Conservation (phyloP, 2,888 invertebrate genomes). For the Eulithis testata region DNA sequence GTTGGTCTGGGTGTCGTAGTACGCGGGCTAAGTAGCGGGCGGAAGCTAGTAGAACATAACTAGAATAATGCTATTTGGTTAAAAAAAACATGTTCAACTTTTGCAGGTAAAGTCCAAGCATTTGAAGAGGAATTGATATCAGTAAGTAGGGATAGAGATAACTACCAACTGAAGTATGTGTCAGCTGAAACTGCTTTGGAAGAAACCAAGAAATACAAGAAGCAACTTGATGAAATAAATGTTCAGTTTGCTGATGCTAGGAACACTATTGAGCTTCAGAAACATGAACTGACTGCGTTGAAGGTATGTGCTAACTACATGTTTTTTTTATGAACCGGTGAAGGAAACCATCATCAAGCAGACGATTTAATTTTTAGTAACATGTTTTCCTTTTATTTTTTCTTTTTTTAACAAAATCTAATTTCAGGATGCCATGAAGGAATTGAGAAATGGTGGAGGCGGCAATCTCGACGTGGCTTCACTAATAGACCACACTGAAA, state of each 20-base stretch:
- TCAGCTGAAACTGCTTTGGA: constrained; percentile 79
- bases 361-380: no score
- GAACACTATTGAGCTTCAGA: constrained; percentile 76
- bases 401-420: constrained; percentile 2
- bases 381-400: not conserved
- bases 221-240: constrained; percentile 80
- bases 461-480: constrained; percentile 66
- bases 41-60: no score
- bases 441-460: constrained; percentile 63
- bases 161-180: constrained; percentile 75
- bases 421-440: constrained; percentile 73
- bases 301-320: constrained; percentile 57
- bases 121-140: constrained; percentile 78
- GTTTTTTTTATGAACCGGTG: no score
- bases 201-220: constrained; percentile 84
- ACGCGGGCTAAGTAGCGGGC: no score
- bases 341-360: no score
- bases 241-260: constrained; percentile 70
- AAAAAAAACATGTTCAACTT: no score
- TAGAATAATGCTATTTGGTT: no score
- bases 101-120: constrained; percentile 72
- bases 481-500: constrained; percentile 75
- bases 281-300: constrained; percentile 71
- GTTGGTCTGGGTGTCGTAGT: no score
- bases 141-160: constrained; percentile 75